These are phyloP conservation scores for Hydrocynus forskahlii DNA, from an alignment of 2,797 vertebrate genomes.

Conservation along the genomic window DNA sequence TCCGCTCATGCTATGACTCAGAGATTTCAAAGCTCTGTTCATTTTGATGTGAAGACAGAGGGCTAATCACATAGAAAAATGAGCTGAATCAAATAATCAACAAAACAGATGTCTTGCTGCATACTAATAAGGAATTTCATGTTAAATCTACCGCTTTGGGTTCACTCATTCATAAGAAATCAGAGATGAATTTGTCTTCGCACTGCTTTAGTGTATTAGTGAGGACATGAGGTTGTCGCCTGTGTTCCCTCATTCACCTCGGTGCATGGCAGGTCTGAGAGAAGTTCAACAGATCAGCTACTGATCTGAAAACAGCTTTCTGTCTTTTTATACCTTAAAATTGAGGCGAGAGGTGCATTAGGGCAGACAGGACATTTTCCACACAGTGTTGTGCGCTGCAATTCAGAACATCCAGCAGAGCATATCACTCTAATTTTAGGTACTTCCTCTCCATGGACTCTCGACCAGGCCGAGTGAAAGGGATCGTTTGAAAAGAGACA, in stretches of 20 bases:
- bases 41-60: conserved; percentile 37
- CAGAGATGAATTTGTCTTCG: conserved; percentile 2
- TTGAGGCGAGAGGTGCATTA: conserved; percentile 6
- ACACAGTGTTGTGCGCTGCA: conserved; percentile 8
- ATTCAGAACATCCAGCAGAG: conserved; percentile 48
- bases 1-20: background rate
- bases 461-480: conserved; percentile 75
- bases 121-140: conserved; percentile 18
- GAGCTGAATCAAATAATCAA: conserved; percentile 30
- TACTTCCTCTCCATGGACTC: conserved; percentile 24
- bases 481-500: conserved; percentile 80
- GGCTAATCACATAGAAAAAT: conserved; percentile 39
- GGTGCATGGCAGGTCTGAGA: conserved; percentile 8
- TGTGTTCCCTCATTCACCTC: conserved; percentile 2
- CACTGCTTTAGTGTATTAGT: background rate
- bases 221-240: background rate
- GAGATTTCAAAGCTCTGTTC: conserved; percentile 42
- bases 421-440: conserved; percentile 33
- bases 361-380: conserved; percentile 14
- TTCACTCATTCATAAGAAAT: conserved; percentile 3
- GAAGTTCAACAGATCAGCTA: conserved; percentile 17
- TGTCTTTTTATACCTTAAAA: conserved; percentile 13
- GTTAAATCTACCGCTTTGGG: background rate
- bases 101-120: conserved; percentile 9
- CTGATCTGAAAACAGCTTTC: conserved; percentile 37